Conservation (phyloP, 37 sponge, comb jelly and placozoan species). For the Hormiphora californensis region DNA sequence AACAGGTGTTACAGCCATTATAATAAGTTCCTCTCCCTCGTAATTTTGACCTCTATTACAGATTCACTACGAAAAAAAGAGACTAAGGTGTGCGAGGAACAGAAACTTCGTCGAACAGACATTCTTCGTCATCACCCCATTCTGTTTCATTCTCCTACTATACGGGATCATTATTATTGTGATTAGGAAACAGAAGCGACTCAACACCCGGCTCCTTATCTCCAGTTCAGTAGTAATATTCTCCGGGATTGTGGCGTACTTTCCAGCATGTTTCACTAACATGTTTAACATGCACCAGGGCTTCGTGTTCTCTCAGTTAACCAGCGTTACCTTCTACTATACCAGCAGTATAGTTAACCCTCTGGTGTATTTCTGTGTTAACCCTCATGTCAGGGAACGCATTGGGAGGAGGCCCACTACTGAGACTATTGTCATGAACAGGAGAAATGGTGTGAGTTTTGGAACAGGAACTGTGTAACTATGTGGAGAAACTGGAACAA, state of each 20-base stretch:
- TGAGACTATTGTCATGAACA: too few species aligned
- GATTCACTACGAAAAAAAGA: background rate
- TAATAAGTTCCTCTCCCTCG: too few species aligned
- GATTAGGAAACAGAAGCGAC: background rate
- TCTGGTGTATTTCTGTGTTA: background rate
- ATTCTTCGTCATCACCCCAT: background rate
- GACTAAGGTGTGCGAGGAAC: background rate
- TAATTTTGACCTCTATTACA: too few species aligned
- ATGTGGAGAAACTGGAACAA: too few species aligned
- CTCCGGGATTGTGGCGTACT: constrained; percentile 4
- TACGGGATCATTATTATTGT: background rate
- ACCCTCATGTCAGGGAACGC: background rate
- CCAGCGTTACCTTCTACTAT: background rate
- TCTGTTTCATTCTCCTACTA: background rate
- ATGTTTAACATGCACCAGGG: background rate
- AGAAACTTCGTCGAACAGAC: background rate
- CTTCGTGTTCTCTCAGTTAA: background rate
- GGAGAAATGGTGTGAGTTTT: too few species aligned
- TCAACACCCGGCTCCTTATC: background rate
- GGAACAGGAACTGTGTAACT: too few species aligned
- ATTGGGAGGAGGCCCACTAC: too few species aligned
- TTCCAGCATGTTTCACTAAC: background rate
- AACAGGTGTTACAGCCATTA: too few species aligned
- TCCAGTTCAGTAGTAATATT: background rate
- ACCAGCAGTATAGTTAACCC: background rate